These are phyloP conservation scores for Syngnathus floridae DNA, from an alignment of 2,113 vertebrate species.

Conservation along the genomic window DNA sequence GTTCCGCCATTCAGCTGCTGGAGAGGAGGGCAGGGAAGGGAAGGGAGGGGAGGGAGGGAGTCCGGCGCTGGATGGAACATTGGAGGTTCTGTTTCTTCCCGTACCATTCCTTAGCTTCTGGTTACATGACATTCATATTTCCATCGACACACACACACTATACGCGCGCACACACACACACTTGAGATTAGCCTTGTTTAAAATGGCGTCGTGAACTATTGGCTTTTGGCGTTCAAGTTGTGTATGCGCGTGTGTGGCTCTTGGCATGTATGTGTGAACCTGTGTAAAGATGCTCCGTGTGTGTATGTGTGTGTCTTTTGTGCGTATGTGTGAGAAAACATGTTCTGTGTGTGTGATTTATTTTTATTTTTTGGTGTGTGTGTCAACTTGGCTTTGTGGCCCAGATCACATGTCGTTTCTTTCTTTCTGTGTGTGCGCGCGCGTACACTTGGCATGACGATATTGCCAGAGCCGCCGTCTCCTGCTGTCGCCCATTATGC, in stretches of 20 bases:
- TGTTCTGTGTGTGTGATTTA: constrained; percentile 22
- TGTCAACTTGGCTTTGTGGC: constrained; percentile 39
- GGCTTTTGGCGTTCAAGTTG: neutral
- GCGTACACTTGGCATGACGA: constrained; percentile 32
- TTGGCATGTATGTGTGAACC: constrained; percentile 24
- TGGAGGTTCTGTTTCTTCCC: constrained; percentile 49
- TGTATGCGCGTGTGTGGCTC: neutral
- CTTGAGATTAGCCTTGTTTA: neutral
- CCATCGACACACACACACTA: neutral
- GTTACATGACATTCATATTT: constrained; percentile 20
- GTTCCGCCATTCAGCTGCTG: constrained; percentile 3
- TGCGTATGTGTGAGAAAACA: neutral
- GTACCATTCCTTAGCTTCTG: constrained; percentile 7
- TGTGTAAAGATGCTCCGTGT: constrained; percentile 23
- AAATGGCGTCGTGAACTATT: neutral
- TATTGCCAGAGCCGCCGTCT: constrained; percentile 41
- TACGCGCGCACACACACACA: neutral
- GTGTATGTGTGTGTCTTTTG: constrained; percentile 4
- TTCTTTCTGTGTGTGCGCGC: constrained; percentile 13
- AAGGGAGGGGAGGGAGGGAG: constrained; percentile 9
- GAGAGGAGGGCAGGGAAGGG: neutral
- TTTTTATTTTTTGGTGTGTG: constrained; percentile 15
- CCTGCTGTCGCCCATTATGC: constrained; percentile 57
- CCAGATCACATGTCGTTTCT: constrained; percentile 28
- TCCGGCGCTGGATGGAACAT: constrained; percentile 14